Evolutionary conservation across 2,888 invertebrate species (phyloP).

Genomic region (Acrobasis repandana): DNA sequence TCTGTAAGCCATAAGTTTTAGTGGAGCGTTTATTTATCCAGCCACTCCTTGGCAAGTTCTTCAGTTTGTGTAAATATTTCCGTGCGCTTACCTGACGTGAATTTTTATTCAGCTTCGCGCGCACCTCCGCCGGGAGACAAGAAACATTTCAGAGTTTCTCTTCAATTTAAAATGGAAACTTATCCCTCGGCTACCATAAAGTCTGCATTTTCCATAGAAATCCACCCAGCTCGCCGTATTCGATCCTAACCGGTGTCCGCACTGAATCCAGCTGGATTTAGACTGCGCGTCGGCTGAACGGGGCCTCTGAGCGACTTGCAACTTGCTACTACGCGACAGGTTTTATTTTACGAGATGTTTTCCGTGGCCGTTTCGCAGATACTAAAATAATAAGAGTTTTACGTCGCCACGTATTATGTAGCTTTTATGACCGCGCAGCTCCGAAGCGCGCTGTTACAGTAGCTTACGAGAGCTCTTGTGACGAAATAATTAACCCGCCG

Average conservation of each 20-base stretch:
- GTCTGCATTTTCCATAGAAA: constrained; percentile 81
- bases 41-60: constrained; percentile 54
- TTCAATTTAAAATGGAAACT: constrained; percentile 82
- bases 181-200: constrained; percentile 80
- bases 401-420: constrained; percentile 78
- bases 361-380: constrained; percentile 77
- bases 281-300: constrained; percentile 60
- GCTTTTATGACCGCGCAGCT: constrained; percentile 76
- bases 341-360: constrained; percentile 80
- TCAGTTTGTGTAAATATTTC: constrained; percentile 74
- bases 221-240: constrained; percentile 69
- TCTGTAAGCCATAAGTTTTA: constrained; percentile 28
- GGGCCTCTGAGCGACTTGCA: constrained; percentile 56
- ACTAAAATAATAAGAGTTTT: constrained; percentile 82
- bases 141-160: constrained; percentile 77
- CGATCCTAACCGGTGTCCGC: constrained; percentile 77
- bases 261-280: constrained; percentile 77
- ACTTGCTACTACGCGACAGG: constrained; percentile 62
- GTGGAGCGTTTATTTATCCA: constrained; percentile 52
- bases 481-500: constrained; percentile 79
- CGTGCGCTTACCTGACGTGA: constrained; percentile 67
- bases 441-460: constrained; percentile 74
- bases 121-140: constrained; percentile 68
- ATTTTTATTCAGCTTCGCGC: constrained; percentile 73
- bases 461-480: constrained; percentile 78